A percentile compares a stretch with the other conserved stretches of the same genome.
These are phyloP conservation scores for Drosophila heteroneura DNA, from an alignment of 2,888 invertebrate species.

Conservation along the genomic window DNA sequence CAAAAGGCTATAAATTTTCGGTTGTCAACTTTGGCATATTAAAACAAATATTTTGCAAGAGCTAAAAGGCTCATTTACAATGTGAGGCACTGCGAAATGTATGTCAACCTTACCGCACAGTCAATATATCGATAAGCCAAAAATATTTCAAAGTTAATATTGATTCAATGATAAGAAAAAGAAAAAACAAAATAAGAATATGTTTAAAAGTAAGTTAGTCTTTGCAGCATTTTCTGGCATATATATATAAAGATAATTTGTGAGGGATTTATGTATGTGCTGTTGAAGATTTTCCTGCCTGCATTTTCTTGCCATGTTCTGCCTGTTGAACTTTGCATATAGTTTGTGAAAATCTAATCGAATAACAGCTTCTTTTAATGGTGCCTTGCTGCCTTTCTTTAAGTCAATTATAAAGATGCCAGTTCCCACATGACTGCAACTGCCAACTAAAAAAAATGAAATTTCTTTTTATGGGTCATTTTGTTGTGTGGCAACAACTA, in stretches of 20 bases:
- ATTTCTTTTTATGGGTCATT: conserved; percentile 22
- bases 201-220: conserved; percentile 1
- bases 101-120: conserved; percentile 2
- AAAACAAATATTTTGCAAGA: conserved; percentile 24
- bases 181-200: neutral
- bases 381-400: conserved; percentile 2
- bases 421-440: conserved; percentile 29
- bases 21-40: conserved; percentile 48
- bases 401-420: conserved; percentile 10
- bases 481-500: conserved; percentile 13
- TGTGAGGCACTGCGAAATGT: conserved; percentile 11
- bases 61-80: conserved; percentile 22
- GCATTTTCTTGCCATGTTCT: neutral
- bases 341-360: neutral
- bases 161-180: conserved; percentile 13
- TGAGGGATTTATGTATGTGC: neutral
- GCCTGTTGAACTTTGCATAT: neutral
- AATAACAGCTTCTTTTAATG: neutral
- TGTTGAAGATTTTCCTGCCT: neutral
- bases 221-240: conserved; percentile 1
- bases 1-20: conserved; percentile 23
- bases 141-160: conserved; percentile 7
- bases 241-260: neutral
- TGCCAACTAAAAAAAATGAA: conserved; percentile 3
- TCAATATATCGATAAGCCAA: conserved; percentile 13